Evolutionary conservation across 2,797 vertebrate species (phyloP), one percentile per base, ranked within the genome.

Genomic region (Lacerta viridis): DNA sequence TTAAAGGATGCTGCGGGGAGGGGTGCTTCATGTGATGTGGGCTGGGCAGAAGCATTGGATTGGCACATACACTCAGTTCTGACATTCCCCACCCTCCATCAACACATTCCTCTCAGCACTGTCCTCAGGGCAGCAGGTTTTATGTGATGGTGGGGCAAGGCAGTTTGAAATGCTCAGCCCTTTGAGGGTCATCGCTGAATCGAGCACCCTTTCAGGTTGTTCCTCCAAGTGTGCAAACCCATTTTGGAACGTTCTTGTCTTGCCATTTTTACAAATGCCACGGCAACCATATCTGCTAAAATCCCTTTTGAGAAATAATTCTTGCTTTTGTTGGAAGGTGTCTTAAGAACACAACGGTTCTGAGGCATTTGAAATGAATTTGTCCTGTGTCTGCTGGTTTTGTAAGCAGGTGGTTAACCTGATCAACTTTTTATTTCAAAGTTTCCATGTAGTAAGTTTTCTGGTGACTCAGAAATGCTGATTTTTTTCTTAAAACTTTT

Each of bases 261-360:
- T 18, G 2, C 46, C 27, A 7, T 17, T 33, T 55, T 79, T 55
- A n/a, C 25, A n/a, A 55, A 79, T 1, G 3, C 18, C 46, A 55
- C 29, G 29, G 29, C 29, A 55, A 43, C 61, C 17, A 64, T 83
- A 59, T 59, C 59, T 80, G 79, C 41, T 68, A 8, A 18, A 83
- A 68, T 83, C 68, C 64, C 61, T 83, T 83, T n/a, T 69, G 68
- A 50, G n/a, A 71, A 76, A 13, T 77, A 33, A 78, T 78, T 50
- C 18, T n/a, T 50, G n/a, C 27, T 25, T 55, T 15, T 27, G 4
- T 78, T 69, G 61, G 39, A 83, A 41, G n/a, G 50, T 78, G 29
- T 69, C 50, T 86, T 69, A 79, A 78, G 43, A 79, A 86, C 29
- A 25, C 23, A 81, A 15, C 7, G 18, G 39, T 69, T 46, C 66